phyloP scores from a whole-genome alignment of 2,888 invertebrate genomes.

The Spatulosminthurus flaviceps region DNA sequence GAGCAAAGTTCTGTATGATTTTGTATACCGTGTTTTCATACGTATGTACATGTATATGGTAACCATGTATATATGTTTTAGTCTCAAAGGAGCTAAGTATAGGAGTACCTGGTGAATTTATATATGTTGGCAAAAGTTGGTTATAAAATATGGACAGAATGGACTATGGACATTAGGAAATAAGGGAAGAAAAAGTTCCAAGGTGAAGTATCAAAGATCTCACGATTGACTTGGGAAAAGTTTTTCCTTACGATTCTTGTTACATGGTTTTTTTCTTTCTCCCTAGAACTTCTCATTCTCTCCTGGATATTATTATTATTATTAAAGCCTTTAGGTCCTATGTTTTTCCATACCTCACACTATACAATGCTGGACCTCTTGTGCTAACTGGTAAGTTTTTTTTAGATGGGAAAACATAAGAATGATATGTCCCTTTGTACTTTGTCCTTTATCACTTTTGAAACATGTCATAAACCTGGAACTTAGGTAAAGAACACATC shows the following conservation, averaged over 20 bases:
- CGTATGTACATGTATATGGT: no score
- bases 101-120: no score
- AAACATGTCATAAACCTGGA: conserved; percentile 3
- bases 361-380: background rate
- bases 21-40: background rate
- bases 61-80: no score
- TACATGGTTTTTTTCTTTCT: background rate
- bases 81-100: no score
- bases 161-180: conserved; percentile 36
- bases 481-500: background rate
- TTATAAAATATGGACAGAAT: conserved; percentile 40
- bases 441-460: background rate
- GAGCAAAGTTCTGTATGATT: background rate
- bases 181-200: conserved; percentile 32
- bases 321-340: background rate
- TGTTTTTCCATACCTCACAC: background rate
- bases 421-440: background rate
- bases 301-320: background rate
- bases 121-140: conserved; percentile 21
- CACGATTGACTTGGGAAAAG: conserved; percentile 40
- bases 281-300: background rate
- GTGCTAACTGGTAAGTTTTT: background rate
- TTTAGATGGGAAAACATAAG: background rate
- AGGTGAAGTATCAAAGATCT: conserved; percentile 36
- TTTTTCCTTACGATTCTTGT: background rate